A percentile compares a stretch with the other conserved stretches of the same genome.
phyloP scores from a whole-genome alignment of 2,888 invertebrate genomes.

The Physocephala rufipes region DNA sequence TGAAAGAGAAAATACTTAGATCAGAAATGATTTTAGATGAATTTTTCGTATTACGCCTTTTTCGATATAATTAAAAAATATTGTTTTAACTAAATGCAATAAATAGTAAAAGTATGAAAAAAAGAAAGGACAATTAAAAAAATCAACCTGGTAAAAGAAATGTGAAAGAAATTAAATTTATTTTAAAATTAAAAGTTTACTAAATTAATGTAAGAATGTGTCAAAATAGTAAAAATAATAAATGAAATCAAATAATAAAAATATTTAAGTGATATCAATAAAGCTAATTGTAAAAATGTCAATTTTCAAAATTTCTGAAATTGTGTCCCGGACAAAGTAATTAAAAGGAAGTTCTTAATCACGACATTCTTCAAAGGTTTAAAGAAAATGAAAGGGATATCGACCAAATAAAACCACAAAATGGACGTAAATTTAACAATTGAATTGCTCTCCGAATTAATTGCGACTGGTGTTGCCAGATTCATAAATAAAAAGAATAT shows the following conservation, averaged over 20 bases:
- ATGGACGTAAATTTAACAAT: too few relatives aligned
- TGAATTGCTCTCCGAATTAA: too few relatives aligned
- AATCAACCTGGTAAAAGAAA: not conserved
- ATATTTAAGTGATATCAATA: constrained; percentile 17
- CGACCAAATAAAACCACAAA: too few relatives aligned
- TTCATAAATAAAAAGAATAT: too few relatives aligned
- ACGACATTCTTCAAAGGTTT: too few relatives aligned
- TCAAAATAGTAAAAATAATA: constrained; percentile 24
- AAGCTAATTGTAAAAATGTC: not conserved
- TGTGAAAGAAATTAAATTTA: constrained; percentile 12
- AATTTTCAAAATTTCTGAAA: too few relatives aligned
- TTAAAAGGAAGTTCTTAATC: too few relatives aligned
- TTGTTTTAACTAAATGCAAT: not conserved
- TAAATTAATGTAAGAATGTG: constrained; percentile 18
- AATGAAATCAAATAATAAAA: constrained; percentile 14
- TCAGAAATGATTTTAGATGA: not conserved
- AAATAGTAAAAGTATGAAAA: constrained; percentile 5
- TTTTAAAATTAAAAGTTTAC: constrained; percentile 2
- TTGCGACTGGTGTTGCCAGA: too few relatives aligned
- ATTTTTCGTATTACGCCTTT: not conserved
- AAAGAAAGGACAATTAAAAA: not conserved
- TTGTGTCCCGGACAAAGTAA: too few relatives aligned
- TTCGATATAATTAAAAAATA: not conserved
- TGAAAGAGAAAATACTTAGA: not conserved
- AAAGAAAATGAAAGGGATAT: too few relatives aligned